Evolutionary conservation across 1,140 invertebrate genomes (phyloP), one percentile per base, ranked within the genome.

Genomic region (Bombus cullumanus): DNA sequence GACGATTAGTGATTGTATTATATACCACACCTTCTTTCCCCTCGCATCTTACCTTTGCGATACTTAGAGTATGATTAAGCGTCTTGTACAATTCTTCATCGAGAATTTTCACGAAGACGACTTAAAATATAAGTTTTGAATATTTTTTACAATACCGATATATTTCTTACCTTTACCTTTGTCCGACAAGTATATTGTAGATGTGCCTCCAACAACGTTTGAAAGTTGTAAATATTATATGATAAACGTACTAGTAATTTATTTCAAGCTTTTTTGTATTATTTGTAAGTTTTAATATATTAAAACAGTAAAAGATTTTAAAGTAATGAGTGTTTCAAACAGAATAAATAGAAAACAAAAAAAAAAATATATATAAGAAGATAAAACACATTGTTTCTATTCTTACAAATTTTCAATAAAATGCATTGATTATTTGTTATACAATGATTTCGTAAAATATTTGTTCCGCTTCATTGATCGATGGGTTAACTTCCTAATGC

Each of bases 121-220:
- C 83, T 88, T 93, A 92, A 93, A 93, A 93, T 93, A 93, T 93
- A 93, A 93, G 93, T 94, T 93, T 93, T 93, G 92, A 93, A 94
- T 94, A 94, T 94, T 94, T 94, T 94, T 94, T 93, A 93, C 88
- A 93, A 91, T 80, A 90, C 88, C 81, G 83, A 88, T 86, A 90
- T 77, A 69, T 86, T 89, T 86, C 87, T 82, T 91, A 86, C 87
- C 86, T 89, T 85, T 79, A 75, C 84, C 81, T 79, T 79, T 64
- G 28, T 71, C 83, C 75, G 68, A 73, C 34, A 57, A 72, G 41
- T 59, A 72, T 47, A 72, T 71, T 53, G 83, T 73, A 85, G 57
- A 85, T 71, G 76, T 71, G 76, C 68, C 76, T 79, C 53, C 59
- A 57, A 71, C 47, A 62, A 43, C 22, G 31, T 62, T 47, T n/a